Conservation (phyloP, 92 coral and sea anemone species). For the Anthopleura xanthogrammica region DNA sequence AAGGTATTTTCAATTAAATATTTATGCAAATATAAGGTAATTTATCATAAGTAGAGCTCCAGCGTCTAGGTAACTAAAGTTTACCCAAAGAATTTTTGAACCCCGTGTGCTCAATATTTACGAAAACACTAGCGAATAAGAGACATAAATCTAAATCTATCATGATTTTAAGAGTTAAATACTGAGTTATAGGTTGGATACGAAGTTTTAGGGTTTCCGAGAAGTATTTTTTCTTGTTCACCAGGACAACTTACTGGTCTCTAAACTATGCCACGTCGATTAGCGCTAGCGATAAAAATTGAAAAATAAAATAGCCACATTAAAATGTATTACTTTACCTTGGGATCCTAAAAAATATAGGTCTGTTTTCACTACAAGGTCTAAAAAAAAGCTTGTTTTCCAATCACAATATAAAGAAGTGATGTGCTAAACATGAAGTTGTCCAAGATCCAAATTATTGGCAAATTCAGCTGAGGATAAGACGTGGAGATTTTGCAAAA, state of each 20-base stretch:
- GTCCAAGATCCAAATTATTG: neutral
- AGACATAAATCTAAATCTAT: conserved; percentile 4
- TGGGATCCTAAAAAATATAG: neutral
- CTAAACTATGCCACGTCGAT: conserved; percentile 24
- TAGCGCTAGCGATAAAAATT: neutral
- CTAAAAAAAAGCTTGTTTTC: neutral
- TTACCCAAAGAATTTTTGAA: neutral
- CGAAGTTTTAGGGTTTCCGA: neutral
- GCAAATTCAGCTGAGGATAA: neutral
- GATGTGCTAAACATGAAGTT: neutral
- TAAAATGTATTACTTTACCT: neutral
- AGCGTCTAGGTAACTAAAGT: conserved; percentile 25
- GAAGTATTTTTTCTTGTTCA: neutral
- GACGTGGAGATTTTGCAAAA: neutral
- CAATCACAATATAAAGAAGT: neutral
- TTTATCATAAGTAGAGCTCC: conserved; percentile 15
- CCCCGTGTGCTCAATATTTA: neutral
- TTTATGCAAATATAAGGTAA: conserved; percentile 26
- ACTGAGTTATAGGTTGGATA: neutral
- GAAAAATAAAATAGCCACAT: neutral
- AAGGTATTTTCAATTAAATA: conserved; percentile 14
- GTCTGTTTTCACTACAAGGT: neutral
- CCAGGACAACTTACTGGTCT: conserved; percentile 27
- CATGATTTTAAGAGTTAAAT: neutral
- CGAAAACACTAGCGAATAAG: neutral